Base-by-base conservation (phyloP, 92 coral and sea anemone genomes). In the Zoanthus solanderi region DNA sequence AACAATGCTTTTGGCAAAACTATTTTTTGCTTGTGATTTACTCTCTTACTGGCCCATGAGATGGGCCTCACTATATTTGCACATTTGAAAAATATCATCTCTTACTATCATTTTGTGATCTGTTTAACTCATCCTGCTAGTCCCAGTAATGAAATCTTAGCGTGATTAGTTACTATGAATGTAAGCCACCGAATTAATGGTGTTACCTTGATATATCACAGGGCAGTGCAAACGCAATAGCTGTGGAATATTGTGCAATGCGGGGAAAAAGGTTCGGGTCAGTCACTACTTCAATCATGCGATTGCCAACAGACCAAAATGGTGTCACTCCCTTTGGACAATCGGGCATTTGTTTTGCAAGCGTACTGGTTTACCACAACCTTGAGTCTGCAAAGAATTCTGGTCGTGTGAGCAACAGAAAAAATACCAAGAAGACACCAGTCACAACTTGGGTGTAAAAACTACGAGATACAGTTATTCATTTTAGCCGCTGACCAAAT, bases 311-410 rank as follows among this genome's bases (percentile, higher is more conserved):
- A 56, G 84, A 83, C 47, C 89, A 93, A 68, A 84, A 88, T 79
- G 94, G 92, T 45, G 91, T 88, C 17, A 74, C 96, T 15, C 96
- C 96, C 15, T 77, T 93, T 44, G 95, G 95, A 17, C 95, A 93
- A 60, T 84, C 90, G 67, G 96, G 94, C 28, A 54, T 93, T 4
- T 93, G 96, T 68, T 91, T 93, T 71, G 96, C 94, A 34, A 91
- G 96, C 45, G 91, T 93, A 78, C 76, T 93, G 10, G 87, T 84
- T 53, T 23, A 92, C 42, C 92, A 86, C 28, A 66, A 81, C 65
- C 29, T 29, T 17, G 85, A 67, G 42, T 37, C 60, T 46, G 46
- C 75, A 28, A 81, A 66, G 71, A 53, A 81, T 46, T 44, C 58
- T 63, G 75, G 57, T 32, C 54, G 42, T 61, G 29, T 29, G 12